These are phyloP conservation scores for Rhea pennata DNA, from an alignment of 2,113 vertebrate genomes.

Conservation along the genomic window DNA sequence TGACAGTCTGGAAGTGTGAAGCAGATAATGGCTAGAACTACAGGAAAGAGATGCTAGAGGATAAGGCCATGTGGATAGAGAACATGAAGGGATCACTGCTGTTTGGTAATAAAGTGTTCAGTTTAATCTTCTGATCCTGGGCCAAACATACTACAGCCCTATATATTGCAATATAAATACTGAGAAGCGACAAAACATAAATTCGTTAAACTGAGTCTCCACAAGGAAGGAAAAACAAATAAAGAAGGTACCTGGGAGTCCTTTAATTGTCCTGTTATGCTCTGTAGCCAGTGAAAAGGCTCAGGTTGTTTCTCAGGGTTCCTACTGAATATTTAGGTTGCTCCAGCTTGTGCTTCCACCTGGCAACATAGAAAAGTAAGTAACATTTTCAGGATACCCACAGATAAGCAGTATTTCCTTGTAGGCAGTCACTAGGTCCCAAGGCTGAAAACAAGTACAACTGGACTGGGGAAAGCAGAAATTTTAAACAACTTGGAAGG, in stretches of 20 bases:
- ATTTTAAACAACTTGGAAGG: background rate
- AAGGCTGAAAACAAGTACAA: background rate
- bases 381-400: background rate
- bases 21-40: background rate
- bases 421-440: accelerated
- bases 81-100: background rate
- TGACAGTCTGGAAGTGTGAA: background rate
- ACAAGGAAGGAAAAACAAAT: background rate
- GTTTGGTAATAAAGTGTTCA: background rate
- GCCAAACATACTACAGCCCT: background rate
- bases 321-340: background rate
- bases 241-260: background rate
- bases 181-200: background rate
- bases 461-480: background rate
- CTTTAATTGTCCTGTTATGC: background rate
- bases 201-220: background rate
- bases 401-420: background rate
- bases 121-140: background rate
- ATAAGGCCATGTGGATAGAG: background rate
- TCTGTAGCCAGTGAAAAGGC: background rate
- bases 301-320: background rate
- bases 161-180: background rate
- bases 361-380: background rate
- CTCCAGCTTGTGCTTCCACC: background rate
- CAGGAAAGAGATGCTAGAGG: background rate